These are phyloP conservation scores for Mimumesa dahlbomi DNA, from an alignment of 2,888 invertebrate species.

Conservation along the genomic window DNA sequence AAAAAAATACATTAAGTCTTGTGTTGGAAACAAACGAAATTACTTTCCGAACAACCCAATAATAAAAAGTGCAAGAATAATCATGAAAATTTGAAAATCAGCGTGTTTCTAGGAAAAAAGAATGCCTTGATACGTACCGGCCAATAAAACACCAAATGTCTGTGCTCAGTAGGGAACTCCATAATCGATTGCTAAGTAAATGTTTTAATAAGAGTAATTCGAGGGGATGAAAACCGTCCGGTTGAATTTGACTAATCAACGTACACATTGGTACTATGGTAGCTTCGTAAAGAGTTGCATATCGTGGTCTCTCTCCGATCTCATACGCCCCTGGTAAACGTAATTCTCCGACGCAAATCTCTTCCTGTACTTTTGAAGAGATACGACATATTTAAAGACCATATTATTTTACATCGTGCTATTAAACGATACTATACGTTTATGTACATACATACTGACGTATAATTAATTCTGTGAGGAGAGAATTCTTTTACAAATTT, in stretches of 20 bases:
- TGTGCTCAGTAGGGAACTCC: slow-evolving; percentile 70
- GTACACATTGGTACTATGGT: slow-evolving; percentile 67
- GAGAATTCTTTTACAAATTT: no score
- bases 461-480: no score
- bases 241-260: slow-evolving; percentile 62
- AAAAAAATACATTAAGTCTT: no score
- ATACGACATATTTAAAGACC: no score
- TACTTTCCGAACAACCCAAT: no score
- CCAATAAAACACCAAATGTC: slow-evolving; percentile 74
- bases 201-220: slow-evolving; percentile 71
- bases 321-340: slow-evolving; percentile 49
- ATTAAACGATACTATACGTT: no score
- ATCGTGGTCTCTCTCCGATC: slow-evolving; percentile 42
- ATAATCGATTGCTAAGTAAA: slow-evolving; percentile 69
- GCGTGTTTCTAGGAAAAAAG: no score
- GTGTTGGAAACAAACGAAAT: no score
- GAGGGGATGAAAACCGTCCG: slow-evolving; percentile 62
- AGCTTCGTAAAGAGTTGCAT: slow-evolving; percentile 68
- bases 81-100: no score
- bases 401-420: neutral
- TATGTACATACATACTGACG: no score
- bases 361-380: slow-evolving; percentile 61
- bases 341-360: slow-evolving; percentile 63
- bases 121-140: slow-evolving; percentile 61
- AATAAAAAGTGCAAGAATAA: neutral